phyloP scores from a whole-genome alignment of 2,888 invertebrate genomes.

The Mesochorus sp. region DNA sequence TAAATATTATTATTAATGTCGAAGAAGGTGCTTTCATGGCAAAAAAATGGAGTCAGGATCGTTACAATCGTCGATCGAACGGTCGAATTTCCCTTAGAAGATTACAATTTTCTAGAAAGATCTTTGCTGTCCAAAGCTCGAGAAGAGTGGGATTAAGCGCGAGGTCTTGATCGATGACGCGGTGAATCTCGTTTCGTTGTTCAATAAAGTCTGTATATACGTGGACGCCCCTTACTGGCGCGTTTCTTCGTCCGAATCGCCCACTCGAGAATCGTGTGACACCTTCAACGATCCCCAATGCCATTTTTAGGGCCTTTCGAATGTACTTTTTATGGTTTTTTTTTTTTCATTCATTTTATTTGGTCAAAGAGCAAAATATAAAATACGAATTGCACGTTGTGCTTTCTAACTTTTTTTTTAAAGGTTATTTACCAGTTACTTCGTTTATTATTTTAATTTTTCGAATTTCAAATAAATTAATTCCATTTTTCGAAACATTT shows the following conservation, averaged over 20 bases:
- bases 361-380: no score
- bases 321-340: not conserved
- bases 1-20: no score
- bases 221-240: not conserved
- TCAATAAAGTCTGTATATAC: not conserved
- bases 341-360: not conserved
- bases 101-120: slow-evolving; percentile 55
- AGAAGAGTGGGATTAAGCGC: slow-evolving; percentile 57
- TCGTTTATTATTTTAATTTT: not conserved
- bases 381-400: no score
- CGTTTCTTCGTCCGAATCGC: slow-evolving; percentile 31
- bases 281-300: slow-evolving; percentile 36
- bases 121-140: no score
- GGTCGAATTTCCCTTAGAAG: no score
- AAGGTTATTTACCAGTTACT: not conserved
- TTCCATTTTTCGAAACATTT: no score
- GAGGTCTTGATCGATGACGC: slow-evolving; percentile 55
- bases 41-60: no score
- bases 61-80: no score
- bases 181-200: slow-evolving; percentile 46
- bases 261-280: slow-evolving; percentile 32
- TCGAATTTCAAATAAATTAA: not conserved
- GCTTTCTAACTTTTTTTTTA: no score
- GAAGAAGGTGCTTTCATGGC: no score
- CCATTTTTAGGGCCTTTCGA: slow-evolving; percentile 23